phyloP scores from a whole-genome alignment of 2,113 vertebrate species.

The Oostethus manadensis region DNA sequence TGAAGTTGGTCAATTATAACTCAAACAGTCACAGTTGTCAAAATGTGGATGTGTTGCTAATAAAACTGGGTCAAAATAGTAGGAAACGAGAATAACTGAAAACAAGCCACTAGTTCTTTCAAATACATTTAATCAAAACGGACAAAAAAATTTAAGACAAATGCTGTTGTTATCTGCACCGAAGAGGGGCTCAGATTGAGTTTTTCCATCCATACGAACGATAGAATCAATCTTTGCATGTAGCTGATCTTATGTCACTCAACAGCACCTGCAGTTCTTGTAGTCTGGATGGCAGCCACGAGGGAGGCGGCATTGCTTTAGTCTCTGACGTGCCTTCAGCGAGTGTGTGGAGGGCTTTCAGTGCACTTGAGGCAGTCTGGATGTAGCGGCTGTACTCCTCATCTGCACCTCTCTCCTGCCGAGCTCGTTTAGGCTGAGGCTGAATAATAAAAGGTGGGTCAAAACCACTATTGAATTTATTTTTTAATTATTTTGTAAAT shows the following conservation, averaged over 20 bases:
- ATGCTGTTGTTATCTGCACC: neutral
- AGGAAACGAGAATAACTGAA: neutral
- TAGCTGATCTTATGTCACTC: slow-evolving; percentile 37
- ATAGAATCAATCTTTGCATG: slow-evolving; percentile 5
- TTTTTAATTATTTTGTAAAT: neutral
- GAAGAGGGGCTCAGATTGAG: neutral
- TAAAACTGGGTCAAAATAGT: slow-evolving; percentile 5
- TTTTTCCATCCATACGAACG: neutral
- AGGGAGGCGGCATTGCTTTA: slow-evolving; percentile 53
- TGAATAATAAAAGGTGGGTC: slow-evolving; percentile 39
- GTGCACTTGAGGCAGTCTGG: slow-evolving; percentile 67
- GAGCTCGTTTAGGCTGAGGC: slow-evolving; percentile 79
- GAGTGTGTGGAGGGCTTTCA: slow-evolving; percentile 74
- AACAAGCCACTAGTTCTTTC: neutral
- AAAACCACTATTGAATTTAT: neutral
- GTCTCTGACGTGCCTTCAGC: slow-evolving; percentile 16
- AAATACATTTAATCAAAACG: slow-evolving; percentile 31
- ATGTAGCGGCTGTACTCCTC: slow-evolving; percentile 76
- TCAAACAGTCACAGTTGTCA: neutral
- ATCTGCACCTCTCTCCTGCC: slow-evolving; percentile 66
- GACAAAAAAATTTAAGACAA: slow-evolving; percentile 11
- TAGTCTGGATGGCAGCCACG: slow-evolving; percentile 75
- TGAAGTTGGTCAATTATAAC: too few species aligned
- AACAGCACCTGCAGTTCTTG: slow-evolving; percentile 71
- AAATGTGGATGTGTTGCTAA: neutral